Evolutionary conservation across 2,113 vertebrate genomes (phyloP).

Genomic region (Apodemus sylvaticus): DNA sequence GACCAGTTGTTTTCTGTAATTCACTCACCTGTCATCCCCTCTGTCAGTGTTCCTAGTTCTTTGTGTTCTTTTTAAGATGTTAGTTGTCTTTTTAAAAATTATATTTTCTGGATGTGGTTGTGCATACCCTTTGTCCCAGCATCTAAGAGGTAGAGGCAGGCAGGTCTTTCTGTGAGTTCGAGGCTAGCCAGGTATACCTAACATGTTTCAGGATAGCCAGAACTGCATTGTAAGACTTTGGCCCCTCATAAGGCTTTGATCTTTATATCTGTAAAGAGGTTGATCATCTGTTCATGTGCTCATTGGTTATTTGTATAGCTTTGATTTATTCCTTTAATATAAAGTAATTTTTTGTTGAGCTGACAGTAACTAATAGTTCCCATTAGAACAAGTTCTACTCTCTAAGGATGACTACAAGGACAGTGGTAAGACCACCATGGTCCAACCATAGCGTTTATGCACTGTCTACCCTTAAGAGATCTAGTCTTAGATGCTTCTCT

Average conservation of each 20-base stretch:
- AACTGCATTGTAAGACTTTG: neutral
- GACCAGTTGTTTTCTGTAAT: neutral
- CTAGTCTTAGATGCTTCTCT: neutral
- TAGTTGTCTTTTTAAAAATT: neutral
- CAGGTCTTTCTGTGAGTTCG: neutral
- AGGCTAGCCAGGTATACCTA: neutral
- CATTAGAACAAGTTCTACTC: neutral
- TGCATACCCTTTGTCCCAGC: neutral
- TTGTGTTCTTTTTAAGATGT: neutral
- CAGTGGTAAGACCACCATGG: neutral
- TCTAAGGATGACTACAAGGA: neutral
- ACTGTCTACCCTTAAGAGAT: neutral
- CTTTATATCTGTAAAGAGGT: neutral
- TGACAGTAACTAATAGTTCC: constrained; percentile 29
- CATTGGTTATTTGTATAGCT: neutral
- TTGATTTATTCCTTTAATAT: neutral
- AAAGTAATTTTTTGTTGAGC: neutral
- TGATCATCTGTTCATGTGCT: neutral
- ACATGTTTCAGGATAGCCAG: neutral
- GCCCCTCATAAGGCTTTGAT: neutral
- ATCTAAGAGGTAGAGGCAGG: neutral
- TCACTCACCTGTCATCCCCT: neutral
- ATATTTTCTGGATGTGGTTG: neutral
- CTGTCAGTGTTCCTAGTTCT: neutral
- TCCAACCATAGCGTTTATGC: neutral